Percentiles rank a stretch among this genome's conserved stretches.
Conservation (phyloP, 2,113 vertebrate genomes). For the Peromyscus californicus region DNA sequence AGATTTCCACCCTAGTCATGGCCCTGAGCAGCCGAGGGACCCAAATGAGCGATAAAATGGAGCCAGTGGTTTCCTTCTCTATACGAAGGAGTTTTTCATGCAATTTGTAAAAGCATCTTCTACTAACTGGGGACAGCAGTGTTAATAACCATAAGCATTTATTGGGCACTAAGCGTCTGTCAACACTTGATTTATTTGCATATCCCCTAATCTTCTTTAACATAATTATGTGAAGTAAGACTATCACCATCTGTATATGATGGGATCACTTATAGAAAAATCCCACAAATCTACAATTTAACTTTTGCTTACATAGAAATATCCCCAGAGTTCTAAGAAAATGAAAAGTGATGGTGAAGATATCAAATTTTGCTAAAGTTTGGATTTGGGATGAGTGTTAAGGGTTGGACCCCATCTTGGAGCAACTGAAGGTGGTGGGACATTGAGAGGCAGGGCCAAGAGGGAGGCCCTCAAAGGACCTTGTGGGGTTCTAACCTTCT, state of each 20-base stretch:
- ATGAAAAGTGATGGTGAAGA: background rate
- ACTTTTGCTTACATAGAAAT: background rate
- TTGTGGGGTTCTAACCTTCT: background rate
- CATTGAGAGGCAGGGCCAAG: background rate
- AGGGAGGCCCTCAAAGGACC: background rate
- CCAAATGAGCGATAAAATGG: accelerated
- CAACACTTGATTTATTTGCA: background rate
- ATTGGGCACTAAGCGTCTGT: background rate
- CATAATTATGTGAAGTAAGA: background rate
- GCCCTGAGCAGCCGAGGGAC: background rate
- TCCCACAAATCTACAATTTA: background rate
- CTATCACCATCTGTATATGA: background rate
- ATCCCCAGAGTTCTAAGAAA: background rate
- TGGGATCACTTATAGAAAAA: background rate
- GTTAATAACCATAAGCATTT: background rate
- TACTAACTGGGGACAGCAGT: background rate
- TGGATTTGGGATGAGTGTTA: background rate
- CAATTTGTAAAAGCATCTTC: background rate
- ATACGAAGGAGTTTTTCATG: background rate
- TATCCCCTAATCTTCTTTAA: background rate
- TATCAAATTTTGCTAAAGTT: background rate
- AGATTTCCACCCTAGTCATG: background rate
- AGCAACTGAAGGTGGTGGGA: background rate
- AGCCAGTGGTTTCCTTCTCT: background rate
- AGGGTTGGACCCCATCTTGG: background rate